Conservation (phyloP, 2,113 vertebrate species). For the Ailurus styani region DNA sequence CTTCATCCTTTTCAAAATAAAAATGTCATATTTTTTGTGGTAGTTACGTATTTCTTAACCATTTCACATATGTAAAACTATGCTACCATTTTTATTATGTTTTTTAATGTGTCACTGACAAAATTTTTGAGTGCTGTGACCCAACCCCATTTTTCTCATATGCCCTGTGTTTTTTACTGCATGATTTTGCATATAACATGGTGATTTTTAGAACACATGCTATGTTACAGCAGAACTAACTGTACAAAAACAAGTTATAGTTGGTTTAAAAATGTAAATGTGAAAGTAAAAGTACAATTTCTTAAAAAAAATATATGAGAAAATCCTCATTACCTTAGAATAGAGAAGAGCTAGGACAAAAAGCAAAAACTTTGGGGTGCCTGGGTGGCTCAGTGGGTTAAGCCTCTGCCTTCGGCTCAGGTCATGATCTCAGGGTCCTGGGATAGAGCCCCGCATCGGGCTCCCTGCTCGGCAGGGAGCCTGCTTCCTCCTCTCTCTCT, state of each 20-base stretch:
- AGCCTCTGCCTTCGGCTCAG: too few relatives aligned
- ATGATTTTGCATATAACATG: neutral
- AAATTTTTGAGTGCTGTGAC: neutral
- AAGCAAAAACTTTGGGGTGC: neutral
- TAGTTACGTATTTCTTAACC: neutral
- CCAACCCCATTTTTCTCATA: neutral
- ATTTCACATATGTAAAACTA: neutral
- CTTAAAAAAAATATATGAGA: neutral
- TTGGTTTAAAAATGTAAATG: neutral
- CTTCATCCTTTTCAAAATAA: conserved; percentile 5
- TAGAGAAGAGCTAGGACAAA: neutral
- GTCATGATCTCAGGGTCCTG: too few relatives aligned
- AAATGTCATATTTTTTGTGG: neutral
- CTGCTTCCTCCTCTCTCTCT: too few relatives aligned
- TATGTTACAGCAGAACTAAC: neutral
- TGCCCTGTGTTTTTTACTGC: neutral
- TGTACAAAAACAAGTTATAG: neutral
- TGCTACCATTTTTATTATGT: neutral
- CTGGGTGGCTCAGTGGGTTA: too few relatives aligned
- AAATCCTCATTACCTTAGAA: neutral
- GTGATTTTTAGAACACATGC: neutral
- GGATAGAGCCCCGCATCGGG: too few relatives aligned
- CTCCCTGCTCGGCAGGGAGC: too few relatives aligned
- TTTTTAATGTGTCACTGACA: neutral
- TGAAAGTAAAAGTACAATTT: neutral